phyloP scores from a whole-genome alignment of 2,113 vertebrate genomes.

The Lepus timidus region DNA sequence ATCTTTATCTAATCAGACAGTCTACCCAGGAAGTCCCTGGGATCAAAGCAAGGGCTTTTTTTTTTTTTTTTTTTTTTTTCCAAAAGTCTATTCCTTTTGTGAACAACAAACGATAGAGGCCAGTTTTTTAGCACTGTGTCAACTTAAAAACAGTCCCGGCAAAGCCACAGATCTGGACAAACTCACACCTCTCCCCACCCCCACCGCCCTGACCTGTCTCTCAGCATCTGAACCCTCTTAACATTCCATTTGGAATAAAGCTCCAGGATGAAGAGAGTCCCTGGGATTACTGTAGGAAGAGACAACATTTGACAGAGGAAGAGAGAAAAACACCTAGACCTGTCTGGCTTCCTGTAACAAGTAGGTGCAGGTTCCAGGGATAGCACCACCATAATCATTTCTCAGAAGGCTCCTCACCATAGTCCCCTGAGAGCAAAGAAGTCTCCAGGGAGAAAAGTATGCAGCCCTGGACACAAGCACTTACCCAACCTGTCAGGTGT shows the following conservation, averaged over 20 bases:
- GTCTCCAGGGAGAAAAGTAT: neutral
- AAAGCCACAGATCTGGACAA: conserved; percentile 83
- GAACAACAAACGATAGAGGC: no score
- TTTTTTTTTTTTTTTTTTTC: conserved; percentile 80
- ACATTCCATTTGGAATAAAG: conserved; percentile 78
- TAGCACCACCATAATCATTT: neutral
- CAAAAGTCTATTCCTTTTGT: no score
- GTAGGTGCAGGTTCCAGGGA: neutral
- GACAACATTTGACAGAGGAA: neutral
- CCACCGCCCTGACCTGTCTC: conserved; percentile 63
- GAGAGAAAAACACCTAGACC: neutral
- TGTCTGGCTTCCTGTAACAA: neutral
- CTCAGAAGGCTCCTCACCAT: neutral
- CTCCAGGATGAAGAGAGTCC: conserved; percentile 39
- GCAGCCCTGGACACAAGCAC: neutral
- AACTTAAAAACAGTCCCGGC: conserved; percentile 87
- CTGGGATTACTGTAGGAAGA: conserved; percentile 44
- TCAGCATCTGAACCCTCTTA: conserved; percentile 79
- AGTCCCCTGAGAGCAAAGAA: neutral
- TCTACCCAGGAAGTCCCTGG: conserved; percentile 87
- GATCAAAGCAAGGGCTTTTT: conserved; percentile 89
- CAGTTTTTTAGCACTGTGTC: conserved; percentile 86
- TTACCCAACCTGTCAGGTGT: neutral
- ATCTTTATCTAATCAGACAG: conserved; percentile 89
- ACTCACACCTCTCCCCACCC: conserved; percentile 73